Percentiles rank a stretch among this genome's conserved stretches.
phyloP scores from a whole-genome alignment of 1,140 invertebrate species.

The Ephestia elutella region DNA sequence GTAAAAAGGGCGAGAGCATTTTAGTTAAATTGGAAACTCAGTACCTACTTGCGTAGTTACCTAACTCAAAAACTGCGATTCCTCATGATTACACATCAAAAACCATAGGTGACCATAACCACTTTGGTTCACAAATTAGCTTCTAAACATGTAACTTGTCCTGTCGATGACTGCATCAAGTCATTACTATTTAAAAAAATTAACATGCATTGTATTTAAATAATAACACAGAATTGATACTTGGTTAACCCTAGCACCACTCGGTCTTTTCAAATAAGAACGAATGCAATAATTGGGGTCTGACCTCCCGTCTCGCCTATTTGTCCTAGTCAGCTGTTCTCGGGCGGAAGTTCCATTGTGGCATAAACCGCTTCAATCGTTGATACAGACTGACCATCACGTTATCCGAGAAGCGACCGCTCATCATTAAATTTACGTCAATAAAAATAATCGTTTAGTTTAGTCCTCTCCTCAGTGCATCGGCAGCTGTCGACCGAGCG shows the following conservation, averaged over 20 bases:
- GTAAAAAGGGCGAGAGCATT: no score
- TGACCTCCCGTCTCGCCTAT: not conserved
- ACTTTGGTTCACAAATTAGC: no score
- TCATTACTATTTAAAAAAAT: no score
- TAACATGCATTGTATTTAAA: no score
- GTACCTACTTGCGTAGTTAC: no score
- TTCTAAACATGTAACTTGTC: no score
- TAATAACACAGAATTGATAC: not conserved
- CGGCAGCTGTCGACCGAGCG: constrained; percentile 34
- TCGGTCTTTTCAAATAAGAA: not conserved
- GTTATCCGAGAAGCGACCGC: constrained; percentile 46
- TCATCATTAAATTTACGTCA: constrained; percentile 62
- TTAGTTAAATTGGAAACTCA: no score
- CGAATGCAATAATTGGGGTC: not conserved
- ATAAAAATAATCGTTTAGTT: constrained; percentile 57
- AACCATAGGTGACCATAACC: no score
- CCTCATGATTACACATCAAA: no score
- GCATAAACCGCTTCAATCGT: constrained; percentile 59
- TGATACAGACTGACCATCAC: constrained; percentile 47
- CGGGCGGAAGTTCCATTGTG: constrained; percentile 29
- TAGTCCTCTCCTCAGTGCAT: constrained; percentile 38
- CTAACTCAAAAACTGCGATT: no score
- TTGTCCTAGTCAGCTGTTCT: constrained; percentile 6
- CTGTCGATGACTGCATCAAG: no score
- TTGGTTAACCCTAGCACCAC: not conserved